Percentiles rank a stretch among this genome's conserved stretches.
phyloP scores from a whole-genome alignment of 2,888 invertebrate genomes.

The Platycheirus rosarum region DNA sequence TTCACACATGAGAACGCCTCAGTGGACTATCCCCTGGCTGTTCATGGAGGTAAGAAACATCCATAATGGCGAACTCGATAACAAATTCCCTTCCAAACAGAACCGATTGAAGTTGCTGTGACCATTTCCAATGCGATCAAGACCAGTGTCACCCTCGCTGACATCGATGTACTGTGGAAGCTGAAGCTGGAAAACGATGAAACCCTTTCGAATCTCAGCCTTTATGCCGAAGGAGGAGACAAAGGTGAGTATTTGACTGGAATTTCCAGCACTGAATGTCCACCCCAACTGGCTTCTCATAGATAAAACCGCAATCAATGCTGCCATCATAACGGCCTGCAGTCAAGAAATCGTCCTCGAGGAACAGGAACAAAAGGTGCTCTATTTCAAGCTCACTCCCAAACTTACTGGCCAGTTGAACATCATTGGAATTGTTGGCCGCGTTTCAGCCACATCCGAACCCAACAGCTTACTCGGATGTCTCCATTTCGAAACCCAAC shows the following conservation, averaged over 20 bases:
- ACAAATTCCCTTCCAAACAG: conserved; percentile 82
- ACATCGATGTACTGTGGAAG: conserved; percentile 81
- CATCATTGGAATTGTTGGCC: conserved; percentile 87
- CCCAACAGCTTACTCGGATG: conserved; percentile 79
- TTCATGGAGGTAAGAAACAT: conserved; percentile 86
- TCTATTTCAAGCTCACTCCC: conserved; percentile 89
- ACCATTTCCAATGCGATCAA: conserved; percentile 84
- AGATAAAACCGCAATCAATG: conserved; percentile 78
- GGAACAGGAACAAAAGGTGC: conserved; percentile 84
- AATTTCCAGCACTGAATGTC: too few relatives aligned
- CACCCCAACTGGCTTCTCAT: not conserved
- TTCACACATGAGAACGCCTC: conserved; percentile 88
- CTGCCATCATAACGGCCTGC: conserved; percentile 79
- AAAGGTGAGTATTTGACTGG: conserved; percentile 40
- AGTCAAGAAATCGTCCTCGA: conserved; percentile 78
- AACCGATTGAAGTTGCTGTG: conserved; percentile 90
- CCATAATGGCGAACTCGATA: too few relatives aligned
- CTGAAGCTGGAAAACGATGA: conserved; percentile 81
- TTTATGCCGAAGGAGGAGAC: conserved; percentile 76
- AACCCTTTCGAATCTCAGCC: conserved; percentile 81
- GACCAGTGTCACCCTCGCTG: conserved; percentile 83
- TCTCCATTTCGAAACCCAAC: conserved; percentile 80
- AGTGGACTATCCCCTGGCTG: conserved; percentile 86
- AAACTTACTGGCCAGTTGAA: conserved; percentile 88
- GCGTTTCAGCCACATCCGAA: conserved; percentile 80